Base-by-base conservation (phyloP, 2,888 invertebrate species). In the Gastracanthus pulcherrimus region DNA sequence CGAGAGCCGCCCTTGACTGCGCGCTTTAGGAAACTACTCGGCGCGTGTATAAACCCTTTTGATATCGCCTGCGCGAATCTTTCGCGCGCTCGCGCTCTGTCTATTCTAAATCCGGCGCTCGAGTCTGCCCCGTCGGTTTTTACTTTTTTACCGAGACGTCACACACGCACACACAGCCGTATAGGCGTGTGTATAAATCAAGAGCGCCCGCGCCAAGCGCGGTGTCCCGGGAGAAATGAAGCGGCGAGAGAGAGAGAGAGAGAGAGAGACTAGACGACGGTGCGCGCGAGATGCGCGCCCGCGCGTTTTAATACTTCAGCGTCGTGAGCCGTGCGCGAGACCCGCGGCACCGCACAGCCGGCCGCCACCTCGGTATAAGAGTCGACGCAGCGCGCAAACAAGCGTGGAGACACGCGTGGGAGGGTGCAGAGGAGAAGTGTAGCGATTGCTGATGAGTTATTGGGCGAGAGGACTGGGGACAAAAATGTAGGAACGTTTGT, bases 71-170 rank as follows among this genome's bases (percentile, higher is more conserved):
- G n/a, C 16, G 78, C 69, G 60, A 70, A 70, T 66, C 78, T 72
- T 36, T 58, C 58, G 55, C 26, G 23, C 55, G 55, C 26, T 3
- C 41, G 5, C 41, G 45, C 19, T 41, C 48, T 13, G 41, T 78
- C 45, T 31, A 62, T 60, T 80, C 80, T 80, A 80, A 80, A 80
- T 80, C 80, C 64, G 64, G 51, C 41, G 64, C 51, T n/a, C n/a
- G n/a, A n/a, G n/a, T n/a, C n/a, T n/a, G n/a, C n/a, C n/a, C n/a
- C 29, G n/a, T 4, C 34, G 41, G 23, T 67, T 55, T 74, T 74
- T 72, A 16, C 48, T 75, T 51, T 64, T 71, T 41, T n/a, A 60
- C 19, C 11, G 13, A 41, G 13, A 79, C 78, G 78, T 78, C 71
- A 66, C 78, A 60, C 67, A 60, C 60, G 13, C 41, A 60, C 60